Conservation (phyloP, 2,113 vertebrate genomes). For the Campylomormyrus tamandua region DNA sequence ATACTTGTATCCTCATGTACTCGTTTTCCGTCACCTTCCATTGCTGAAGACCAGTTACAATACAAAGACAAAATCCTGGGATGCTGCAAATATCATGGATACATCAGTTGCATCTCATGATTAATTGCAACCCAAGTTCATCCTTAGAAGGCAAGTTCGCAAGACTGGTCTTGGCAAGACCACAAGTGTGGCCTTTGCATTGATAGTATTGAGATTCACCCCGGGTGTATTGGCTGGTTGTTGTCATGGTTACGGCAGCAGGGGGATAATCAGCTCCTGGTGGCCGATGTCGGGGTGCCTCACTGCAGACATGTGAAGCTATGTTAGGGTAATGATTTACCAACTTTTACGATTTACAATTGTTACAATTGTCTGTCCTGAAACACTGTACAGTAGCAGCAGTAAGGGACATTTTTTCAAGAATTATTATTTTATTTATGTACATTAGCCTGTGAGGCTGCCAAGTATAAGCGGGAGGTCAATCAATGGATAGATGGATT, state of each 20-base stretch:
- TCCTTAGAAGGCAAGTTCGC: no score
- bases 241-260: constrained; percentile 52
- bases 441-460: neutral
- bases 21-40: neutral
- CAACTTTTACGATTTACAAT: neutral
- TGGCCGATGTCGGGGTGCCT: constrained; percentile 31
- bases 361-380: neutral
- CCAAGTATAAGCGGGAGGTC: neutral
- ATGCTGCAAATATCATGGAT: no score
- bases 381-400: neutral
- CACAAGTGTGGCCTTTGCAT: no score
- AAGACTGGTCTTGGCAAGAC: no score
- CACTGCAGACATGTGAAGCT: constrained; percentile 51
- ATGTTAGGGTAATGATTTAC: neutral
- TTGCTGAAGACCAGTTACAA: neutral
- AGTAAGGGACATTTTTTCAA: neutral
- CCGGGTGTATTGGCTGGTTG: constrained; percentile 42
- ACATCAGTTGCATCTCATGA: neutral
- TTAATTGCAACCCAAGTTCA: no score
- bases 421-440: neutral
- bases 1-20: neutral
- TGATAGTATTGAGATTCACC: neutral
- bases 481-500: neutral
- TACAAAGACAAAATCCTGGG: neutral
- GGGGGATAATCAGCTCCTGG: constrained; percentile 30